These are phyloP conservation scores for Archocentrus centrarchus DNA, from an alignment of 2,113 vertebrate genomes.

Conservation along the genomic window DNA sequence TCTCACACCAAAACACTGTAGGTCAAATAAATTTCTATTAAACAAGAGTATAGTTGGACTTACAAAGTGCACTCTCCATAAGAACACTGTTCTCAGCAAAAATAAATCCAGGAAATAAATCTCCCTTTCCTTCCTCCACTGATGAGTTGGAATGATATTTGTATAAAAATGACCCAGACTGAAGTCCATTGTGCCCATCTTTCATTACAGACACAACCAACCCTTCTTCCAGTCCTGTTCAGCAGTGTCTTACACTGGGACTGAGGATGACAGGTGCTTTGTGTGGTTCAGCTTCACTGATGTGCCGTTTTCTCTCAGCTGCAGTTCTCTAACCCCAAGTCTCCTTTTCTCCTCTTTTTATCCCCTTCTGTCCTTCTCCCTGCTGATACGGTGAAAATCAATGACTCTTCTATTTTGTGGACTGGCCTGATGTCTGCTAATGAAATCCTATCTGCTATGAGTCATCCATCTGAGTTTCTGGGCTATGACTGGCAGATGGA, in stretches of 20 bases:
- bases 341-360: slow-evolving; percentile 8
- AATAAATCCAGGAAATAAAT: not conserved
- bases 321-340: slow-evolving; percentile 27
- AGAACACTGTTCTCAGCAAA: not conserved
- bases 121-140: not conserved
- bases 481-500: slow-evolving; percentile 38
- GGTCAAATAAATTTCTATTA: not conserved
- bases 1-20: not conserved
- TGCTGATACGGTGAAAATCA: slow-evolving; percentile 75
- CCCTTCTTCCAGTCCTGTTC: not conserved
- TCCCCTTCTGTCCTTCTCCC: slow-evolving; percentile 14
- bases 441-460: slow-evolving; percentile 78
- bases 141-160: not conserved
- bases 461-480: slow-evolving; percentile 67
- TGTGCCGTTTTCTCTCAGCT: slow-evolving; percentile 37
- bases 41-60: not conserved
- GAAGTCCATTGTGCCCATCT: slow-evolving; percentile 8
- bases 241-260: not conserved
- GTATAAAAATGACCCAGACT: not conserved
- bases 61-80: not conserved
- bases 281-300: slow-evolving; percentile 53
- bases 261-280: slow-evolving; percentile 51
- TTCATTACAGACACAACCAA: not conserved
- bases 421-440: slow-evolving; percentile 65
- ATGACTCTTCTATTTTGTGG: slow-evolving; percentile 70